Evolutionary conservation across 2,888 invertebrate species (phyloP), one percentile per base, ranked within the genome.

Genomic region (Isotomurus palustris): DNA sequence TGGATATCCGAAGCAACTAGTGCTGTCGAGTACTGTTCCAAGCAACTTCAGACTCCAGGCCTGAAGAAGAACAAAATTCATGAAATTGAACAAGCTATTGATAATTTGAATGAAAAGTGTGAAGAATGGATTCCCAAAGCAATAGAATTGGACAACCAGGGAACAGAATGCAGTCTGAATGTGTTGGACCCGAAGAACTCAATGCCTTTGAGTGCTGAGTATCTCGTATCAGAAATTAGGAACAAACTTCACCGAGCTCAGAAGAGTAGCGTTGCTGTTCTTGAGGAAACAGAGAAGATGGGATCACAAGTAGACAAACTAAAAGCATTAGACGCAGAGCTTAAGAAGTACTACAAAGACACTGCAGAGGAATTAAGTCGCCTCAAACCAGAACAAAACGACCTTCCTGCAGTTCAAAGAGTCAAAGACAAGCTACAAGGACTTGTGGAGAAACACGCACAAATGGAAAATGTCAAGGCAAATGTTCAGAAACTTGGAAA

Each of bases 131-230:
- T 58, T 25, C 58, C 60, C 22, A 60, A 61, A 48, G 64, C 67
- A 0, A 53, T 57, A 35, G 52, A 53, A 17, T 27, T 62, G n/a
- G 64, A 63, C 28, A 40, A 45, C 8, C 21, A 49, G 72, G 75
- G 81, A 83, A 12, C 79, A 89, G 40, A 87, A 87, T 73, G 83
- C 83, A 44, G 83, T 84, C 68, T 80, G 89, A 68, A 81, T 83
- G 71, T 83, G 84, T 70, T 88, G 87, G 75, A 88, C 85, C 73
- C 79, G 78, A 0, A 81, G 84, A 12, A 75, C 90, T 32, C 86
- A 88, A 73, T 87, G 86, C 72, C 90, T 91, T 89, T 83, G 83
- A 0, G 89, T 89, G 71, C 80, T 91, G 32, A 75, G 88, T 10
- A 85, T 84, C 70, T 89, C 88, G 86, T 84, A 86, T 70, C 84